These are phyloP conservation scores for Carettochelys insculpta DNA, from an alignment of 2,113 vertebrate genomes.

Conservation along the genomic window DNA sequence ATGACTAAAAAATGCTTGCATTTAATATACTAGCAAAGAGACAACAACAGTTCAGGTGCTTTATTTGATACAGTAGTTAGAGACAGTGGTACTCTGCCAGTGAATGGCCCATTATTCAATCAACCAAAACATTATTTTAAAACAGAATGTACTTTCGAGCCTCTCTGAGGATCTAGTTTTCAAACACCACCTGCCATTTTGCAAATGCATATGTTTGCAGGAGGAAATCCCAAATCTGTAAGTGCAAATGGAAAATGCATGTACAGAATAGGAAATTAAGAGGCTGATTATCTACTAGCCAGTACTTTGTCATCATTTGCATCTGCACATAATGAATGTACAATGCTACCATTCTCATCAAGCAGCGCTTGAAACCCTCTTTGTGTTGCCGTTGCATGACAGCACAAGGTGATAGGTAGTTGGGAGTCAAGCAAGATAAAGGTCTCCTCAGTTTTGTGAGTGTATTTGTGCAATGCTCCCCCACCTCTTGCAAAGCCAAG, in stretches of 20 bases:
- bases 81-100: too few relatives aligned
- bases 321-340: background rate
- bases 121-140: background rate
- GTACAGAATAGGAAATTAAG: background rate
- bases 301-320: background rate
- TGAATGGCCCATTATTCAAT: background rate
- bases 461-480: fast-evolving
- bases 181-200: background rate
- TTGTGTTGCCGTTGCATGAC: fast-evolving
- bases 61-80: too few relatives aligned
- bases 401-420: background rate
- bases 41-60: background rate
- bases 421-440: background rate
- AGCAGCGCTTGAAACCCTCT: background rate
- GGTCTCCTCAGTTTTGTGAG: background rate
- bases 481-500: fast-evolving
- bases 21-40: background rate
- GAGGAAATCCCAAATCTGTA: fast-evolving
- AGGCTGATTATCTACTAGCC: background rate
- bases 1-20: background rate
- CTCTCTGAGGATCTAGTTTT: background rate
- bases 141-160: background rate
- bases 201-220: background rate
- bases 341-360: background rate
- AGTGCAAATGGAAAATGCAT: background rate